Conservation (phyloP, 2,888 invertebrate species). For the Lepidochrysops patricia region DNA sequence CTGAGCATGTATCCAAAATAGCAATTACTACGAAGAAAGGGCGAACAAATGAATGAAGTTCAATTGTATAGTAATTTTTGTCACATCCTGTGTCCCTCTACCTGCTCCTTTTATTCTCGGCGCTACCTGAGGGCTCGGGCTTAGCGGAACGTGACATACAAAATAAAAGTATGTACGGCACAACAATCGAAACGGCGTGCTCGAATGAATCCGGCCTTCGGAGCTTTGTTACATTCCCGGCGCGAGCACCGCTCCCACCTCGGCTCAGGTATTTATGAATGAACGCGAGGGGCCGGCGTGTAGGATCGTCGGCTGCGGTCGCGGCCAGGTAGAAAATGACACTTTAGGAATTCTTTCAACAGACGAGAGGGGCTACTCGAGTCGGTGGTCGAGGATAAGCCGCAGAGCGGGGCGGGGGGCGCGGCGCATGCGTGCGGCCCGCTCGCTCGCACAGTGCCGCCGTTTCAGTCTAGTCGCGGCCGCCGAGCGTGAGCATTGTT, state of each 20-base stretch:
- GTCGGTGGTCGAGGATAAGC: constrained; percentile 61
- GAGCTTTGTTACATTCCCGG: constrained; percentile 33
- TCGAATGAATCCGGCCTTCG: constrained; percentile 40
- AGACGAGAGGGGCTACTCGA: constrained; percentile 61
- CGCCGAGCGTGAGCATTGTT: constrained; percentile 63
- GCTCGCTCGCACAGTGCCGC: constrained; percentile 59
- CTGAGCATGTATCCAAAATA: constrained; percentile 8
- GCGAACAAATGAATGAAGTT: constrained; percentile 46
- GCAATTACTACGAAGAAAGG: constrained; percentile 22
- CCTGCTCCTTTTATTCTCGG: constrained; percentile 40
- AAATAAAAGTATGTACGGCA: constrained; percentile 53
- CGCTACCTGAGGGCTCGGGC: constrained; percentile 54
- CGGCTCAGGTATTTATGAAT: constrained; percentile 71
- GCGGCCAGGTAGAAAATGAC: constrained; percentile 70
- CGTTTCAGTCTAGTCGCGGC: constrained; percentile 64
- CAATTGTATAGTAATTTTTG: constrained; percentile 35
- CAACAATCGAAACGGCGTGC: constrained; percentile 54
- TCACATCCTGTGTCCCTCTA: constrained; percentile 50
- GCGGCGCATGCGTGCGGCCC: constrained; percentile 66
- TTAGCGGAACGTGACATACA: constrained; percentile 42
- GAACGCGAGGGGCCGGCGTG: constrained; percentile 65
- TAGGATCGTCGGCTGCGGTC: constrained; percentile 55
- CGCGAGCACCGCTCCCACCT: constrained; percentile 28
- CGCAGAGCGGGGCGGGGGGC: constrained; percentile 71
- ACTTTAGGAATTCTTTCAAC: constrained; percentile 71